Conservation (phyloP, 2,113 vertebrate genomes). For the Rhea pennata region DNA sequence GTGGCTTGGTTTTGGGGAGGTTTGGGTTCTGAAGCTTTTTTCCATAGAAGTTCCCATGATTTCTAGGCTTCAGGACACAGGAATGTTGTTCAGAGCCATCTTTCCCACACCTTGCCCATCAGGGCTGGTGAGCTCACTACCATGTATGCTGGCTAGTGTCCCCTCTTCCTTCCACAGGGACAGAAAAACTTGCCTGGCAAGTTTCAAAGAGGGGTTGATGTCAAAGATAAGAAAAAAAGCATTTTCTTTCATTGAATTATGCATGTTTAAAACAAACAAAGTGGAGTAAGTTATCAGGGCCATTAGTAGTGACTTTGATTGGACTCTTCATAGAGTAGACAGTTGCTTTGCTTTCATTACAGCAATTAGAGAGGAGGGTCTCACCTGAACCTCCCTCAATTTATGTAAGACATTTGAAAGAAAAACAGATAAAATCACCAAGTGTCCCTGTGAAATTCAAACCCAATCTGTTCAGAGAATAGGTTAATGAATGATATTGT, state of each 20-base stretch:
- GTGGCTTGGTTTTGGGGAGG: background rate
- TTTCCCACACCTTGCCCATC: slow-evolving; percentile 34
- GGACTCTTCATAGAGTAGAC: background rate
- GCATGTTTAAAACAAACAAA: background rate
- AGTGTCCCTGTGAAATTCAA: background rate
- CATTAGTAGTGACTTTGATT: background rate
- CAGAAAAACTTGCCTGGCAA: slow-evolving; percentile 43
- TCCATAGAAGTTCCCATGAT: background rate
- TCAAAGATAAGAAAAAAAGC: slow-evolving; percentile 35
- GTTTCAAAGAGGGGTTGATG: slow-evolving; percentile 8
- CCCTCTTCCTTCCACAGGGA: slow-evolving; percentile 22
- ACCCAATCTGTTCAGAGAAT: background rate
- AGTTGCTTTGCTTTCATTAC: background rate
- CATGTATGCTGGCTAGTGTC: slow-evolving; percentile 7
- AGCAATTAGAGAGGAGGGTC: background rate
- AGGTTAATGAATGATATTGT: background rate
- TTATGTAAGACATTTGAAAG: background rate
- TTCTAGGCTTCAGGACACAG: slow-evolving; percentile 2
- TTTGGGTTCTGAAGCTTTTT: accelerated
- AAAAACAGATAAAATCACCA: background rate
- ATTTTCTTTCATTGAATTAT: slow-evolving; percentile 28
- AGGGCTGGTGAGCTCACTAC: background rate
- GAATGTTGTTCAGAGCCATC: background rate
- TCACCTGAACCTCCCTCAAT: background rate
- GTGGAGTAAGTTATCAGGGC: background rate